Conservation (phyloP, 2,888 invertebrate species). For the Fissipunctia ypsillon region DNA sequence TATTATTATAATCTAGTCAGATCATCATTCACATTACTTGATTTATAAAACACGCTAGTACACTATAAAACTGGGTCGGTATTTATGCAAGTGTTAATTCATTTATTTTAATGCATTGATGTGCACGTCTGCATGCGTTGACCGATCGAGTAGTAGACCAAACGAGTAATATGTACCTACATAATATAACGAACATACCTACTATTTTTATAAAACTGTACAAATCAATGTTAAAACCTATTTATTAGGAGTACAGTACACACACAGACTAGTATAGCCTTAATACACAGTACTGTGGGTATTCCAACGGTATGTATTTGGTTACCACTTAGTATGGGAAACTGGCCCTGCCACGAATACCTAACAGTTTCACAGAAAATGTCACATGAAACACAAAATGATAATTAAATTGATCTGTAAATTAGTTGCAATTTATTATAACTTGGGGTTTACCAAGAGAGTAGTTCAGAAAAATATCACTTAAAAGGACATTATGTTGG, state of each 20-base stretch:
- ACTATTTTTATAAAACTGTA: neutral
- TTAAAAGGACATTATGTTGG: neutral
- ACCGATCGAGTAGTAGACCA: no score
- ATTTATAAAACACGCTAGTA: no score
- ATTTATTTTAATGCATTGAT: no score
- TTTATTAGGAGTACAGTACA: neutral
- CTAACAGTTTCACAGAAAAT: constrained; percentile 5
- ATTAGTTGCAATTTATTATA: constrained; percentile 1
- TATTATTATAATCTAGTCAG: no score
- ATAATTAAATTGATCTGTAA: neutral
- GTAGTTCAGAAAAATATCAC: neutral
- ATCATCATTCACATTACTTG: no score
- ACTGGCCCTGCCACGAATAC: neutral
- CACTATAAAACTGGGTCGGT: no score
- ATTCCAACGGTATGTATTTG: neutral
- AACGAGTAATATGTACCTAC: no score
- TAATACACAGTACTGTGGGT: constrained; percentile 1
- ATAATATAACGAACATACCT: no score
- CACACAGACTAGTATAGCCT: no score
- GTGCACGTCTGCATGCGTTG: no score
- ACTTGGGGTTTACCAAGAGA: constrained; percentile 20
- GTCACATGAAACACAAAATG: no score
- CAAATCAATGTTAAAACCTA: constrained; percentile 1
- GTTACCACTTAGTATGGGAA: neutral
- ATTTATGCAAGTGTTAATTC: no score